A percentile compares a stretch with the other conserved stretches of the same genome.
phyloP scores from a whole-genome alignment of 2,888 invertebrate species.

The Charanyca ferruginea region DNA sequence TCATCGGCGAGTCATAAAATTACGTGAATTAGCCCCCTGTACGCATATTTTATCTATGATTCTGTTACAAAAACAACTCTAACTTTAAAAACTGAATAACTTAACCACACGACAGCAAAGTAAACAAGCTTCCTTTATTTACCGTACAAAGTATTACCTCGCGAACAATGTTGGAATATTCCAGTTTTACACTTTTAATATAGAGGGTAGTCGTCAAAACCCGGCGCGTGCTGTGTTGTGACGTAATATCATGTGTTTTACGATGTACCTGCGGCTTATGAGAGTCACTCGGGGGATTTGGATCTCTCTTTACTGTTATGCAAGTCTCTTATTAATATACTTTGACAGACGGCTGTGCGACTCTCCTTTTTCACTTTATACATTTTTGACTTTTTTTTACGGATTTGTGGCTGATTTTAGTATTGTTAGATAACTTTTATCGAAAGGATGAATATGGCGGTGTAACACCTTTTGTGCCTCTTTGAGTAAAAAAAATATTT shows the following conservation, averaged over 20 bases:
- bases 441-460: too few relatives aligned
- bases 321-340: constrained; percentile 64
- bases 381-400: neutral
- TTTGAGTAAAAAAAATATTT: too few relatives aligned
- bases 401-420: neutral
- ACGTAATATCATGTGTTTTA: constrained; percentile 67
- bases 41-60: too few relatives aligned
- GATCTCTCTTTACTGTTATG: constrained; percentile 66
- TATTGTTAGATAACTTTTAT: neutral
- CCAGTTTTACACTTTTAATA: constrained; percentile 63
- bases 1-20: too few relatives aligned
- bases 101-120: constrained; percentile 7
- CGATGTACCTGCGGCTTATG: constrained; percentile 58
- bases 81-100: constrained; percentile 14
- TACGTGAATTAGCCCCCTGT: too few relatives aligned
- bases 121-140: constrained; percentile 37
- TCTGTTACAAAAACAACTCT: neutral
- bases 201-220: constrained; percentile 54
- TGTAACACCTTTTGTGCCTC: too few relatives aligned
- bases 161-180: constrained; percentile 55
- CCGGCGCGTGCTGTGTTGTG: constrained; percentile 32
- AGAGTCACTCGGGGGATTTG: constrained; percentile 41
- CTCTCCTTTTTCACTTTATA: neutral
- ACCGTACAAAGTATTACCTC: constrained; percentile 45
- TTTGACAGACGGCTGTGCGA: constrained; percentile 40